Conservation (phyloP, 2,888 invertebrate species). For the Xylota sylvarum region DNA sequence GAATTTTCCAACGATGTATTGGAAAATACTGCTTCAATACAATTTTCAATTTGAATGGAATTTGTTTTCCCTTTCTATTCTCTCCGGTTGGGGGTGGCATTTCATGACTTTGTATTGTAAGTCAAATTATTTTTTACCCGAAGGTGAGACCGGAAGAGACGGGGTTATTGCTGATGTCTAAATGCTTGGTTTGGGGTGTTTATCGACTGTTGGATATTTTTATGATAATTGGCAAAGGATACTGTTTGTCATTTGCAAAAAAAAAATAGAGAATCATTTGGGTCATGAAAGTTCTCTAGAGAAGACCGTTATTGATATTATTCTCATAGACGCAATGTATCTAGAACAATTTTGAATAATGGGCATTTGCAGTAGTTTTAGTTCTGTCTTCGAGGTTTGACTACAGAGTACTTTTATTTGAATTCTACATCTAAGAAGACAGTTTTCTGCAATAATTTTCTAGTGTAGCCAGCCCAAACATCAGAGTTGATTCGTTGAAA, state of each 20-base stretch:
- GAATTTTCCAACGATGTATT: conserved; percentile 43
- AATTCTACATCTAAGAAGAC: no score
- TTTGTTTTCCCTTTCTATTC: conserved; percentile 32
- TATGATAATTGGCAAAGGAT: conserved; percentile 65
- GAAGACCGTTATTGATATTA: not conserved
- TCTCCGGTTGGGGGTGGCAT: conserved; percentile 10
- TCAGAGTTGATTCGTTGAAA: no score
- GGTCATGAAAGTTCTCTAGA: not conserved
- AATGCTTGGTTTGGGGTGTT: conserved; percentile 14
- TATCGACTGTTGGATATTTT: conserved; percentile 59
- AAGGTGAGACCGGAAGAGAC: conserved; percentile 20
- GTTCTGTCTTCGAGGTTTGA: no score
- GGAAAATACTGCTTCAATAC: conserved; percentile 20
- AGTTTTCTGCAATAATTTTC: no score
- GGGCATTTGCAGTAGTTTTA: no score
- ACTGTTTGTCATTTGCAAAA: conserved; percentile 26
- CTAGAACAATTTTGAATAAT: no score
- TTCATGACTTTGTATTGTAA: conserved; percentile 37
- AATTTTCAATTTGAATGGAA: conserved; percentile 67
- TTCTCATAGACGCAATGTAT: no score
- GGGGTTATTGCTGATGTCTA: not conserved
- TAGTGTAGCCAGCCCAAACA: no score
- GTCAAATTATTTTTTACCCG: conserved; percentile 37
- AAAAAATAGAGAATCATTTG: not conserved
- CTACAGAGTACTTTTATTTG: no score